Conservation (phyloP, 2,797 vertebrate species). For the Lutjanus argentimaculatus region DNA sequence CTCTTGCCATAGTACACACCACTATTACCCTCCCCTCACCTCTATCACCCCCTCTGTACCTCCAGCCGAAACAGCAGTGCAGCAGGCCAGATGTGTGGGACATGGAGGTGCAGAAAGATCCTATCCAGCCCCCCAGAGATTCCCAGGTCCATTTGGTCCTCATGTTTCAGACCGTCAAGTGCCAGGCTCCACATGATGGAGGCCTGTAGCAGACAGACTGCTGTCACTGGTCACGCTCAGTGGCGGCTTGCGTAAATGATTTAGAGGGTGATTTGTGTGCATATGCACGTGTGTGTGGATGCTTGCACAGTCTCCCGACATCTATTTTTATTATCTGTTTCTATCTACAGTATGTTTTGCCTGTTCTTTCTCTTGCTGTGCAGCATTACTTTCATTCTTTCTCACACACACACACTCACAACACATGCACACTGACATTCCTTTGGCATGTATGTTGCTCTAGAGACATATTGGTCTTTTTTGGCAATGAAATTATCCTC, state of each 20-base stretch:
- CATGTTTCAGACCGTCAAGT: constrained; percentile 63
- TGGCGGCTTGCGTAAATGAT: constrained; percentile 38
- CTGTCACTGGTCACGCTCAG: constrained; percentile 55
- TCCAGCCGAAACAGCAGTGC: constrained; percentile 57
- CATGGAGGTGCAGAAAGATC: constrained; percentile 76
- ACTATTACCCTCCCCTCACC: constrained; percentile 32
- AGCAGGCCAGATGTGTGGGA: constrained; percentile 69
- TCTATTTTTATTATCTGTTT: constrained; percentile 32
- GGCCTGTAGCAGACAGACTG: constrained; percentile 48
- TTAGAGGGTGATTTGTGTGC: constrained; percentile 35
- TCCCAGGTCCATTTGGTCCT: constrained; percentile 64
- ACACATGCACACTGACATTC: constrained; percentile 5
- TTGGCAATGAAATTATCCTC: not conserved
- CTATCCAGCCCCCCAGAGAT: constrained; percentile 67
- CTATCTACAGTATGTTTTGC: not conserved
- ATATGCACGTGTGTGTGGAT: not conserved
- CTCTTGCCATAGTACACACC: constrained; percentile 22
- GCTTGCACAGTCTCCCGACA: not conserved
- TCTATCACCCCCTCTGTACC: constrained; percentile 20
- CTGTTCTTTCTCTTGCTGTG: not conserved
- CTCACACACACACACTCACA: not conserved
- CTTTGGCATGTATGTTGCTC: constrained; percentile 9
- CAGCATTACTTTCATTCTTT: constrained; percentile 7
- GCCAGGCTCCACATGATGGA: constrained; percentile 55
- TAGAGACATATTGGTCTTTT: constrained; percentile 21